Percentiles rank a stretch among this genome's conserved stretches.
Conservation (phyloP, 1,140 invertebrate species). For the Hylaeus volcanicus region DNA sequence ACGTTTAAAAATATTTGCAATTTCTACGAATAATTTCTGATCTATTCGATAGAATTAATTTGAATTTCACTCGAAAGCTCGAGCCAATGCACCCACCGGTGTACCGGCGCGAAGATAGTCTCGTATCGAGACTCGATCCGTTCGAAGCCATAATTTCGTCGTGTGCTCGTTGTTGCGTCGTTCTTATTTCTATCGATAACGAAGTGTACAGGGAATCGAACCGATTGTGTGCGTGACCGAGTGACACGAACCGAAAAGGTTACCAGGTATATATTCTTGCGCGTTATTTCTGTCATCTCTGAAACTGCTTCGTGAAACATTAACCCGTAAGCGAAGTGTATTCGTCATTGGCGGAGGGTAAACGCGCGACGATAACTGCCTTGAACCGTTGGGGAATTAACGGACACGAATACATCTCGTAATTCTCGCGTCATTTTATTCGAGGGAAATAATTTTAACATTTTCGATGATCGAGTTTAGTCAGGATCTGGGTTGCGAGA, state of each 20-base stretch:
- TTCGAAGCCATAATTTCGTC: not conserved
- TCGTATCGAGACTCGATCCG: not conserved
- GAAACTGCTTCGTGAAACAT: not conserved
- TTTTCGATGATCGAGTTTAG: too few relatives aligned
- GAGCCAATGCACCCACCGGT: not conserved
- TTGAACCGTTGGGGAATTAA: too few relatives aligned
- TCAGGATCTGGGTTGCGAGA: too few relatives aligned
- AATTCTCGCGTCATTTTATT: too few relatives aligned
- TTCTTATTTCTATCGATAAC: constrained; percentile 39
- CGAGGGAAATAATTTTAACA: too few relatives aligned
- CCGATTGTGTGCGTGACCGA: constrained; percentile 35
- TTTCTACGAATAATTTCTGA: too few relatives aligned
- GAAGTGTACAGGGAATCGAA: constrained; percentile 37
- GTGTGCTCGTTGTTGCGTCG: not conserved
- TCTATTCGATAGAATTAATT: not conserved
- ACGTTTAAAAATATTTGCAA: not conserved
- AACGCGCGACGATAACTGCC: not conserved
- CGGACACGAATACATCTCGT: too few relatives aligned
- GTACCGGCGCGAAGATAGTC: constrained; percentile 12
- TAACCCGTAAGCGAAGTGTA: not conserved
- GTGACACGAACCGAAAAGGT: constrained; percentile 35
- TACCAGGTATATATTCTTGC: not conserved
- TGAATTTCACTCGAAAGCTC: constrained; percentile 28
- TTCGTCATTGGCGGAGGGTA: not conserved
- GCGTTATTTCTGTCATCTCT: not conserved